Evolutionary conservation across 2,113 vertebrate genomes (phyloP).

Genomic region (Marmota flaviventris): DNA sequence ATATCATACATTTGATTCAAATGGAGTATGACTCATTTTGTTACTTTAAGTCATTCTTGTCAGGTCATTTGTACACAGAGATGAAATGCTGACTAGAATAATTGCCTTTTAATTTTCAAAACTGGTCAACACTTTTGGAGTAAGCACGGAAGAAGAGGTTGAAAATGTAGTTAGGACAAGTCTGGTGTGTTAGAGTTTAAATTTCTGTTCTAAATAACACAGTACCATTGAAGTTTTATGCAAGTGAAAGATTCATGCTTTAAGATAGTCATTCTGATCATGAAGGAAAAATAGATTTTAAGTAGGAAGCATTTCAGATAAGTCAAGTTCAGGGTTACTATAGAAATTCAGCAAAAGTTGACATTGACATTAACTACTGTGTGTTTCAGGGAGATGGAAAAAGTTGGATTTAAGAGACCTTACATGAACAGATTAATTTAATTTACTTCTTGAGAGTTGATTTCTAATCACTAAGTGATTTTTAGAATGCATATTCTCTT

Average conservation of each 20-base stretch:
- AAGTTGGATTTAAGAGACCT: neutral
- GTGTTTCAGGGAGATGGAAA: neutral
- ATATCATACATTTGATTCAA: too few relatives aligned
- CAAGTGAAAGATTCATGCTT: neutral
- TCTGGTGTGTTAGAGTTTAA: neutral
- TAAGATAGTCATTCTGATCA: neutral
- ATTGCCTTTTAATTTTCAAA: neutral
- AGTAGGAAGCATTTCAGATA: neutral
- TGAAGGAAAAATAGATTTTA: neutral
- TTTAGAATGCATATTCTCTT: neutral
- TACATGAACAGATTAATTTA: neutral
- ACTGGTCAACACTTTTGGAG: neutral
- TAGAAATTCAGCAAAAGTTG: neutral
- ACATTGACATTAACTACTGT: neutral
- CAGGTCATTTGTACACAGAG: too few relatives aligned
- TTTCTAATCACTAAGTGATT: neutral
- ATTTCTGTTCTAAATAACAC: neutral
- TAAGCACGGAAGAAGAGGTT: neutral
- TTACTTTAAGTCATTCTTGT: too few relatives aligned
- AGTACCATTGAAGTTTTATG: neutral
- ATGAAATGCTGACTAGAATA: too few relatives aligned
- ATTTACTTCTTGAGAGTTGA: neutral
- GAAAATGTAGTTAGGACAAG: neutral
- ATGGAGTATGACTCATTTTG: too few relatives aligned
- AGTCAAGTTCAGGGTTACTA: neutral